These are phyloP conservation scores for Hyperoodon ampullatus DNA, from an alignment of 2,113 vertebrate genomes.

Conservation along the genomic window DNA sequence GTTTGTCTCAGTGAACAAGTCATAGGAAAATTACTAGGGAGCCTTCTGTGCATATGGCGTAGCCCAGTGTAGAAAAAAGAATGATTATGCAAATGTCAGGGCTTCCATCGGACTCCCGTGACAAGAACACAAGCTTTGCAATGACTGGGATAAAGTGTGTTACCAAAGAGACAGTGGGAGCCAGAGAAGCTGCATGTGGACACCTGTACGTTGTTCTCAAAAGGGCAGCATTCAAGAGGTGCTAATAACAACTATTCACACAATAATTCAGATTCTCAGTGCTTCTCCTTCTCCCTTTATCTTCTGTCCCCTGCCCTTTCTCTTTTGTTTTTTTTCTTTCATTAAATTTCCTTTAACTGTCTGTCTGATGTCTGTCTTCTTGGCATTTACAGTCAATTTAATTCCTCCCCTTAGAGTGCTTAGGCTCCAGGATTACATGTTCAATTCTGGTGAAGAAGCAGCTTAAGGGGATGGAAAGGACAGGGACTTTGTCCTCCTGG, in stretches of 20 bases:
- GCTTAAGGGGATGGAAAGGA: not conserved
- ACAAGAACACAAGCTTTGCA: conserved; percentile 47
- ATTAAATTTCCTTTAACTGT: not conserved
- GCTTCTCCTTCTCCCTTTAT: not conserved
- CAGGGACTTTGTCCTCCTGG: not conserved
- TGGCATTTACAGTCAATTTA: conserved; percentile 27
- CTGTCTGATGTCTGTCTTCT: not conserved
- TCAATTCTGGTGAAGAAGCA: not conserved
- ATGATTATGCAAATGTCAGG: conserved; percentile 65
- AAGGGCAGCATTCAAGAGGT: conserved; percentile 41
- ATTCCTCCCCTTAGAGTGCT: not conserved
- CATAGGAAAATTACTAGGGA: conserved; percentile 49
- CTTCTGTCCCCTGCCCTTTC: not conserved
- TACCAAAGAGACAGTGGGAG: conserved; percentile 11
- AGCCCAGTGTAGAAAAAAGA: conserved; percentile 25
- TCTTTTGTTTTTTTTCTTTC: not conserved
- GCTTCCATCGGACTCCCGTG: conserved; percentile 13
- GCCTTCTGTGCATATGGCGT: conserved; percentile 39
- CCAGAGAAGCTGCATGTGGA: conserved; percentile 53
- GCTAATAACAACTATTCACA: conserved; percentile 53
- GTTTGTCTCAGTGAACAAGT: conserved; percentile 38
- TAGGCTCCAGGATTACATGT: not conserved
- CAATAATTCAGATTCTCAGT: conserved; percentile 7
- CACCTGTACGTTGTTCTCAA: not conserved
- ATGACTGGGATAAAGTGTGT: conserved; percentile 39